Percentiles rank a stretch among this genome's conserved stretches.
Conservation (phyloP, 2,888 invertebrate species). For the Quadriops clusia region DNA sequence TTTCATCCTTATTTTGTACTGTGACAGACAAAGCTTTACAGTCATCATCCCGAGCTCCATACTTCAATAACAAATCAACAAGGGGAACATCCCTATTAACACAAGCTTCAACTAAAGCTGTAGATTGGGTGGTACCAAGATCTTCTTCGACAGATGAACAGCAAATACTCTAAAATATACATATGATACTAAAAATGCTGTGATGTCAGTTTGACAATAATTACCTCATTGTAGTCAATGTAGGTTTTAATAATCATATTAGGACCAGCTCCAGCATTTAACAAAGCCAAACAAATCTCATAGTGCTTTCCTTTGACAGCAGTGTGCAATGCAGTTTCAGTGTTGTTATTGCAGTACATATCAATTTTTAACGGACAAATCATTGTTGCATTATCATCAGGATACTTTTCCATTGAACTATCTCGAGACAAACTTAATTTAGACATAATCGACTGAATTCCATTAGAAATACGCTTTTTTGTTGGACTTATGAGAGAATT, state of each 20-base stretch:
- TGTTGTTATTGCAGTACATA: slow-evolving; percentile 59
- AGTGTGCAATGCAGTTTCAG: slow-evolving; percentile 74
- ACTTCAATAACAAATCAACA: slow-evolving; percentile 63
- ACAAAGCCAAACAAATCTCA: slow-evolving; percentile 55
- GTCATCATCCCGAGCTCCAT: slow-evolving; percentile 81
- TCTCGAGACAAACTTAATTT: slow-evolving; percentile 57
- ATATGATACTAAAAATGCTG: slow-evolving; percentile 4
- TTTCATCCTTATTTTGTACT: slow-evolving; percentile 59
- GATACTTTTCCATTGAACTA: slow-evolving; percentile 30
- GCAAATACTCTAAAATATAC: slow-evolving; percentile 24
- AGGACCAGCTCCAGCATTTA: slow-evolving; percentile 72
- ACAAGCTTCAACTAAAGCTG: slow-evolving; percentile 58
- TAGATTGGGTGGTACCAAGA: slow-evolving; percentile 38
- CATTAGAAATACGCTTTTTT: slow-evolving; percentile 68
- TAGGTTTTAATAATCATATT: slow-evolving; percentile 54
- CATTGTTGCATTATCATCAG: slow-evolving; percentile 32
- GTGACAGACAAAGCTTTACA: slow-evolving; percentile 71
- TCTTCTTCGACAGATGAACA: slow-evolving; percentile 39
- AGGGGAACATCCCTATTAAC: slow-evolving; percentile 54
- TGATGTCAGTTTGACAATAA: slow-evolving; percentile 3
- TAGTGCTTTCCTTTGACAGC: slow-evolving; percentile 67
- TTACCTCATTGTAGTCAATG: slow-evolving; percentile 35
- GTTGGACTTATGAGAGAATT: slow-evolving; percentile 41
- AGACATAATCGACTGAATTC: slow-evolving; percentile 80
- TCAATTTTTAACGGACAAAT: slow-evolving; percentile 64